These are phyloP conservation scores for Centropus unirufus DNA, from an alignment of 2,113 vertebrate genomes.

Conservation along the genomic window DNA sequence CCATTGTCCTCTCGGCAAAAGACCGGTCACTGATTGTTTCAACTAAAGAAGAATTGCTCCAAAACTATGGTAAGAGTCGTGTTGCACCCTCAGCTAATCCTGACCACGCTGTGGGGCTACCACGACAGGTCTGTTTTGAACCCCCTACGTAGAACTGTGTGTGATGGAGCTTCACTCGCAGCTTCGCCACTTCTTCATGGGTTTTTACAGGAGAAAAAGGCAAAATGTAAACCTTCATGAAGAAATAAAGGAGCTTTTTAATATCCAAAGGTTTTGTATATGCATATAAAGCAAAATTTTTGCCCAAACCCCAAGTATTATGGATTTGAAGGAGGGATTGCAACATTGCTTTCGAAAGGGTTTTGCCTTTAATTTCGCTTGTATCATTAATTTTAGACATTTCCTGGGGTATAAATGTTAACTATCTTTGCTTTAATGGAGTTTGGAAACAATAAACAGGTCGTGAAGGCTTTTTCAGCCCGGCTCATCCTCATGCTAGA, in stretches of 20 bases:
- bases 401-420: background rate
- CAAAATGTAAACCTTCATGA: background rate
- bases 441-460: background rate
- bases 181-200: background rate
- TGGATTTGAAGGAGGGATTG: background rate
- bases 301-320: background rate
- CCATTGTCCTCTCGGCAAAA: conserved; percentile 90
- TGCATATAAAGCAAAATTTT: background rate
- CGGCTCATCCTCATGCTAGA: background rate
- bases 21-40: conserved; percentile 94
- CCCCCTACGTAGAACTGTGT: background rate
- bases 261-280: background rate
- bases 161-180: background rate
- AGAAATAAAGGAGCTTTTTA: background rate
- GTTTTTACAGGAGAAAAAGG: background rate
- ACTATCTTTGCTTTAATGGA: background rate
- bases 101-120: rapidly evolving
- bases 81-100: background rate
- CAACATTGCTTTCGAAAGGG: background rate
- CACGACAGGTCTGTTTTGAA: background rate
- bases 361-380: background rate
- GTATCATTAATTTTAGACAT: background rate
- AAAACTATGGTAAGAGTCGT: conserved; percentile 84
- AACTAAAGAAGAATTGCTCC: conserved; percentile 96
- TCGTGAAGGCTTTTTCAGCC: background rate